Evolutionary conservation across 2,113 vertebrate genomes (phyloP).

Genomic region (Mus pahari): DNA sequence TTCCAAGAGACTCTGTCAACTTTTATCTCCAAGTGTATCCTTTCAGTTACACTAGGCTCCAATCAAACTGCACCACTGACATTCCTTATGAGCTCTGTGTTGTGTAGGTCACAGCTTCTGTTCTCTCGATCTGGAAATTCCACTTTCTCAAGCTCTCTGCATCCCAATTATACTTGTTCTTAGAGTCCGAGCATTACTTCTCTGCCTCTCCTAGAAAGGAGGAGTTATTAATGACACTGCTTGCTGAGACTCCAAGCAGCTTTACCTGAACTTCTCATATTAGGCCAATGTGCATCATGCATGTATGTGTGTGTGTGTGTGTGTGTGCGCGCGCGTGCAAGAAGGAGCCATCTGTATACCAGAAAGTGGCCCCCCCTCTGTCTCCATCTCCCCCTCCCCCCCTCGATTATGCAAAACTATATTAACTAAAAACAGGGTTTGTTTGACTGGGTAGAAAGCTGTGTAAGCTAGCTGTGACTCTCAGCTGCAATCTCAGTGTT

Average conservation of each 20-base stretch:
- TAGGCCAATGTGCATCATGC: neutral
- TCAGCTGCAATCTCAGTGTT: neutral
- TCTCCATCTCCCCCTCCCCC: no score
- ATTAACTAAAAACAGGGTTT: neutral
- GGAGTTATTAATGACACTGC: neutral
- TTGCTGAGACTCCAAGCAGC: slow-evolving; percentile 17
- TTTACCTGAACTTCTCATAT: slow-evolving; percentile 13
- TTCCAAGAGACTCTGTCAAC: neutral
- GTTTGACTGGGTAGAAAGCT: neutral
- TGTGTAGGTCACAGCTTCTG: neutral
- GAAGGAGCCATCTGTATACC: neutral
- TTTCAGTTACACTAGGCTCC: neutral
- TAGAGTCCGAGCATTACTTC: neutral
- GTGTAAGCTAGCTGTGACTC: neutral
- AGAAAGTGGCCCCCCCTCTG: no score
- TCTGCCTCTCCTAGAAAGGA: neutral
- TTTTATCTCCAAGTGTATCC: neutral
- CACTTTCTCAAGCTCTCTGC: neutral
- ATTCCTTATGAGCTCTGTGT: neutral
- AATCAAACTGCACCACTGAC: neutral
- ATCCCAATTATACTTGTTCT: neutral
- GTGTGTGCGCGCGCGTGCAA: no score
- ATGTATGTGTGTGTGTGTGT: neutral
- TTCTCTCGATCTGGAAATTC: slow-evolving; percentile 7
- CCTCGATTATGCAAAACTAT: neutral